Conservation (phyloP, 2,888 invertebrate genomes). For the Spisula subtruncata region DNA sequence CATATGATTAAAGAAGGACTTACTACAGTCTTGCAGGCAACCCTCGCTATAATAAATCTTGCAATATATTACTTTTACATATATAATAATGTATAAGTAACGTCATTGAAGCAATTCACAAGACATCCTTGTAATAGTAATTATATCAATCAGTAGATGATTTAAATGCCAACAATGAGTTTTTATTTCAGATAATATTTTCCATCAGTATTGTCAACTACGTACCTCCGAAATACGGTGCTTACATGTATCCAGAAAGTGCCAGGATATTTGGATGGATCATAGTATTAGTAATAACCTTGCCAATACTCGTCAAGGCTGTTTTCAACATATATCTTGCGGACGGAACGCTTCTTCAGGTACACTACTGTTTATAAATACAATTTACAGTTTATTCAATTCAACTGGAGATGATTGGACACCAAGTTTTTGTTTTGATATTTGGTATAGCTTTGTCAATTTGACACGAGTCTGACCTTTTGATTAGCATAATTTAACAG, state of each 20-base stretch:
- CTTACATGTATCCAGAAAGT: constrained; percentile 31
- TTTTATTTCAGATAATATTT: constrained; percentile 48
- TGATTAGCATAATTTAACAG: too few relatives aligned
- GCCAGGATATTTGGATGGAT: constrained; percentile 45
- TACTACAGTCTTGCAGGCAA: too few relatives aligned
- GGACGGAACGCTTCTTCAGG: background rate
- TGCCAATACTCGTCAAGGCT: constrained; percentile 44
- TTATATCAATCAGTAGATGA: too few relatives aligned
- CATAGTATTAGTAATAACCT: background rate
- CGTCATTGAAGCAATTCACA: too few relatives aligned
- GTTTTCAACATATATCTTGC: background rate
- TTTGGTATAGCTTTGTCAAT: too few relatives aligned
- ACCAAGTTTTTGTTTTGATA: background rate
- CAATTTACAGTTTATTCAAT: background rate
- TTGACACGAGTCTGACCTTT: too few relatives aligned
- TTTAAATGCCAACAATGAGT: too few relatives aligned
- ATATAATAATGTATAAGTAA: too few relatives aligned
- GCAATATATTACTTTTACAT: too few relatives aligned
- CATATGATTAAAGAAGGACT: too few relatives aligned
- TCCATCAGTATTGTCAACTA: constrained; percentile 37
- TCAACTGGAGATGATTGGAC: background rate
- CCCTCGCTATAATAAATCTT: too few relatives aligned
- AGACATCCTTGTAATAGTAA: too few relatives aligned
- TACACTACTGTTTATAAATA: background rate
- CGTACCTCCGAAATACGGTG: constrained; percentile 43